Conservation (phyloP, 2,113 vertebrate genomes). For the Microtus montanus region DNA sequence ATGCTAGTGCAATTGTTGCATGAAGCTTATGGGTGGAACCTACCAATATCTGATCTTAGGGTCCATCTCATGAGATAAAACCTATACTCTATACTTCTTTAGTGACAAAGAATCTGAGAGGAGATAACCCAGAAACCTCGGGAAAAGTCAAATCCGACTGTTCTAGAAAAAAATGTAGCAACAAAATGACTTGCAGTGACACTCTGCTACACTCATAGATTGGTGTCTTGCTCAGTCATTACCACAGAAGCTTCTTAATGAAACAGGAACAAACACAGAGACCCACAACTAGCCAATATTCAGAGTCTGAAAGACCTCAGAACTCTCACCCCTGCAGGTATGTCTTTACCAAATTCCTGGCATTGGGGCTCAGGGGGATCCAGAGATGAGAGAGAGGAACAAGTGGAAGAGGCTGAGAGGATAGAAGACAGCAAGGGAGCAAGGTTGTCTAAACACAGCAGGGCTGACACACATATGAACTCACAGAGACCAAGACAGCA, state of each 20-base stretch:
- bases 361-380: background rate
- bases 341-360: background rate
- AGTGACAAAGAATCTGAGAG: background rate
- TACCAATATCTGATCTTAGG: background rate
- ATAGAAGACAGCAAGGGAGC: background rate
- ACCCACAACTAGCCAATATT: background rate
- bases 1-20: background rate
- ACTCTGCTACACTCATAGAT: background rate
- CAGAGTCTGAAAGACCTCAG: background rate
- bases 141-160: background rate
- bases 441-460: too few relatives aligned
- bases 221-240: background rate
- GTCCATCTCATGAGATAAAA: background rate
- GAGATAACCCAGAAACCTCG: background rate
- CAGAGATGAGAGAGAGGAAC: background rate
- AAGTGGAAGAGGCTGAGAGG: background rate
- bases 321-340: background rate
- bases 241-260: background rate
- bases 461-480: too few relatives aligned
- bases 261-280: background rate
- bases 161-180: background rate
- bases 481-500: too few relatives aligned
- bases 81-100: background rate
- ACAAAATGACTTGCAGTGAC: background rate
- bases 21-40: background rate